Evolutionary conservation across 2,113 vertebrate genomes (phyloP).

Genomic region (Eclectus roratus): DNA sequence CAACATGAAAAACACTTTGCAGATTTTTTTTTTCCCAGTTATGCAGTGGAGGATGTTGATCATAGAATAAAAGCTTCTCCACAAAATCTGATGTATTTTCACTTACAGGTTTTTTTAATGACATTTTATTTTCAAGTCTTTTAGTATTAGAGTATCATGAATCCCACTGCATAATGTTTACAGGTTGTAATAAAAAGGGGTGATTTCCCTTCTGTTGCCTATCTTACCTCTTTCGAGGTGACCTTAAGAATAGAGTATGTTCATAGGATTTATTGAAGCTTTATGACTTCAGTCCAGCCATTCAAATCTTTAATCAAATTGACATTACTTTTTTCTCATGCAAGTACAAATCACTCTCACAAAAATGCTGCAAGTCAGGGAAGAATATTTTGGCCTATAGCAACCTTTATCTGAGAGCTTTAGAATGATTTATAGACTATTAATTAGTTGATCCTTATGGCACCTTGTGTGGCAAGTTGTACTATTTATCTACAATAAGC

Average conservation of each 20-base stretch:
- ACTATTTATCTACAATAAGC: neutral
- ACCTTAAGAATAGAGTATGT: neutral
- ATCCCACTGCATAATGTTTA: neutral
- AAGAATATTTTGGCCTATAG: neutral
- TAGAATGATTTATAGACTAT: neutral
- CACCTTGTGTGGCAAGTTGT: neutral
- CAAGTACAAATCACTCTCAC: neutral
- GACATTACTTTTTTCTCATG: neutral
- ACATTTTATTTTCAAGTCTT: neutral
- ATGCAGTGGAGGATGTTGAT: neutral
- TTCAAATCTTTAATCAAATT: neutral
- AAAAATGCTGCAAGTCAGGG: neutral
- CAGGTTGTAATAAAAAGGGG: neutral
- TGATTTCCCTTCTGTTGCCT: neutral
- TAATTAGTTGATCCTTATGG: neutral
- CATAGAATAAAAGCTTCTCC: neutral
- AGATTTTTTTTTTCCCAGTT: neutral
- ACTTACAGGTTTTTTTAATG: accelerated
- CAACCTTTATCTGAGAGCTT: neutral
- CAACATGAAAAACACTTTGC: neutral
- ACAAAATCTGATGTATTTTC: neutral
- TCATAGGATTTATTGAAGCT: neutral
- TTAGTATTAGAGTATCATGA: neutral
- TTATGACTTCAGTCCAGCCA: neutral
- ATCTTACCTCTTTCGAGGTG: neutral